A percentile compares a stretch with the other conserved stretches of the same genome.
Conservation (phyloP, 2,113 vertebrate genomes). For the Sarotherodon lohbergeri region DNA sequence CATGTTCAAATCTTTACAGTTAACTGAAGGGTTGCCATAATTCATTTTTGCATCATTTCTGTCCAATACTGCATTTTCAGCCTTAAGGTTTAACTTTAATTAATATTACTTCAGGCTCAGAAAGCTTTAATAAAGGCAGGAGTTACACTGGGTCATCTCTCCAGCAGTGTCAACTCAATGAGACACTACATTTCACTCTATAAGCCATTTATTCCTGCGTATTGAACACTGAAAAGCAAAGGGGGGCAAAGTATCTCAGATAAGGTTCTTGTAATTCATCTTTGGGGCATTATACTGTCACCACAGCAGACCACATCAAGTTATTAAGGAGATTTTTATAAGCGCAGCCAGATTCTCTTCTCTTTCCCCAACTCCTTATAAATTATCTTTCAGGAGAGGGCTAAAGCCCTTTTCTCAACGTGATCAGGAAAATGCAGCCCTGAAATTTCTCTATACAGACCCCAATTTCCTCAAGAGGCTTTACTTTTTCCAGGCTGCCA, state of each 20-base stretch:
- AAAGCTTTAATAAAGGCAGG: neutral
- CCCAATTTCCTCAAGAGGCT: neutral
- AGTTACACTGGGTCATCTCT: neutral
- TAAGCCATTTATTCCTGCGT: neutral
- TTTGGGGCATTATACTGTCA: neutral
- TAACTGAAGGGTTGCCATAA: neutral
- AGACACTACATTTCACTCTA: neutral
- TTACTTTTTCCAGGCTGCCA: neutral
- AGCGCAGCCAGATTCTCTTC: neutral
- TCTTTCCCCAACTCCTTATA: neutral
- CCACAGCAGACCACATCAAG: neutral
- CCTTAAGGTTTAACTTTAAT: neutral
- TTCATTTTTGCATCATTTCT: neutral
- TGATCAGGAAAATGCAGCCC: neutral
- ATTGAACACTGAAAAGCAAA: neutral
- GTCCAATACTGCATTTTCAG: neutral
- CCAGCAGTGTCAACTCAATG: neutral
- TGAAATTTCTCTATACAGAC: accelerated
- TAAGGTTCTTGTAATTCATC: neutral
- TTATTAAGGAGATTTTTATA: neutral
- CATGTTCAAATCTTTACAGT: neutral
- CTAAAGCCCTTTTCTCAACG: neutral
- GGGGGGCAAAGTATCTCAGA: neutral
- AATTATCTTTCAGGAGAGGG: neutral
- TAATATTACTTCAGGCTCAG: neutral